Evolutionary conservation across 2,797 vertebrate genomes (phyloP).

Genomic region (Lagodon rhomboides): DNA sequence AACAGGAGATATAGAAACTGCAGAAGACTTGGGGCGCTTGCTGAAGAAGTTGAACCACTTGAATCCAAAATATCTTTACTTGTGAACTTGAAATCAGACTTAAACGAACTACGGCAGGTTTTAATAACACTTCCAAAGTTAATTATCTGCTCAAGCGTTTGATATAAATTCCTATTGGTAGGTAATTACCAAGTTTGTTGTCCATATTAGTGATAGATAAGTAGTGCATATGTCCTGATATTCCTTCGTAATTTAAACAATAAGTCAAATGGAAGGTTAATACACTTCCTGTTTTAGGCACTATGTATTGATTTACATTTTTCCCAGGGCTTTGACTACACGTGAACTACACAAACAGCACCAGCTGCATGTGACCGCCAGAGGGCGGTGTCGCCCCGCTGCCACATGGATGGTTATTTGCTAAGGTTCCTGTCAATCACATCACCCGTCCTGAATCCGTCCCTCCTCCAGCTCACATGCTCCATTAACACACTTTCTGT

Average conservation of each 20-base stretch:
- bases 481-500: conserved; percentile 46
- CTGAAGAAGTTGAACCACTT: accelerated
- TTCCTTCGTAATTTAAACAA: accelerated
- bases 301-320: accelerated
- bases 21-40: accelerated
- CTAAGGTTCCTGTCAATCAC: conserved; percentile 30
- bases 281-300: neutral
- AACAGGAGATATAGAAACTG: accelerated
- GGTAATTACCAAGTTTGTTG: neutral
- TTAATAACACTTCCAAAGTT: neutral
- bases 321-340: neutral
- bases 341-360: conserved; percentile 18
- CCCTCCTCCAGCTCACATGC: conserved; percentile 21
- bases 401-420: conserved; percentile 1
- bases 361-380: neutral
- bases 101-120: accelerated
- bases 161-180: neutral
- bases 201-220: neutral
- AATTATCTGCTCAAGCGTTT: neutral
- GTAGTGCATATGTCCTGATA: too few relatives aligned
- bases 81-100: neutral
- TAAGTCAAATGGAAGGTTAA: accelerated
- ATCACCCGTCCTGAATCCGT: neutral
- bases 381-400: conserved; percentile 3
- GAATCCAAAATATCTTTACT: neutral